Percentiles rank a stretch among this genome's conserved stretches.
Evolutionary conservation across 2,113 vertebrate species (phyloP).

Genomic region (Sorex araneus): DNA sequence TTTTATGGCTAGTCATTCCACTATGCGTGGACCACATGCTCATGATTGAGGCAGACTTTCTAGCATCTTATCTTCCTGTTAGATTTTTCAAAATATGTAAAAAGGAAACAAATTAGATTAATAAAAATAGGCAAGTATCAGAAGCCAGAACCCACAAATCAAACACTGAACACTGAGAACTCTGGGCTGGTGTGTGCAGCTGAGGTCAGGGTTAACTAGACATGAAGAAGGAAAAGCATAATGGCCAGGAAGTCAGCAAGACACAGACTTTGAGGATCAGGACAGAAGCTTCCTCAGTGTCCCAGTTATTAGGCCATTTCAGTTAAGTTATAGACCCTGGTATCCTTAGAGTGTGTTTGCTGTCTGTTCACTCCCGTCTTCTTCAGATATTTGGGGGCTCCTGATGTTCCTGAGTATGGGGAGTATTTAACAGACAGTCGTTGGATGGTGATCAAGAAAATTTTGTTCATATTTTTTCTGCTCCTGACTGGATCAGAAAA

Average conservation of each 20-base stretch:
- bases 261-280: background rate
- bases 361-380: background rate
- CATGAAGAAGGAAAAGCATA: background rate
- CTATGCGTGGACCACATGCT: background rate
- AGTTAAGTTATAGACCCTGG: no score
- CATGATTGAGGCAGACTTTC: background rate
- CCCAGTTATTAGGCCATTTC: background rate
- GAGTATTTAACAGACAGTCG: background rate
- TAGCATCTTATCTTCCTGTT: background rate
- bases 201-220: background rate
- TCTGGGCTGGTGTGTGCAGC: background rate
- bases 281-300: background rate
- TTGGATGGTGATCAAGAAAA: background rate
- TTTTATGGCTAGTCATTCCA: background rate
- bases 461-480: background rate
- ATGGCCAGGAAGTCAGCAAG: background rate
- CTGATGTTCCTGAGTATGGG: background rate
- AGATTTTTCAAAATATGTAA: constrained; percentile 49
- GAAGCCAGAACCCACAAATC: background rate
- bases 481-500: background rate
- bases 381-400: background rate
- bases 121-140: background rate
- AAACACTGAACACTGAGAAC: constrained; percentile 15
- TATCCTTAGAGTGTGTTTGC: background rate
- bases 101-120: background rate